Percentiles rank a stretch among this genome's conserved stretches.
Conservation (phyloP, 2,888 invertebrate species). For the Disparrhopalites patrizii region DNA sequence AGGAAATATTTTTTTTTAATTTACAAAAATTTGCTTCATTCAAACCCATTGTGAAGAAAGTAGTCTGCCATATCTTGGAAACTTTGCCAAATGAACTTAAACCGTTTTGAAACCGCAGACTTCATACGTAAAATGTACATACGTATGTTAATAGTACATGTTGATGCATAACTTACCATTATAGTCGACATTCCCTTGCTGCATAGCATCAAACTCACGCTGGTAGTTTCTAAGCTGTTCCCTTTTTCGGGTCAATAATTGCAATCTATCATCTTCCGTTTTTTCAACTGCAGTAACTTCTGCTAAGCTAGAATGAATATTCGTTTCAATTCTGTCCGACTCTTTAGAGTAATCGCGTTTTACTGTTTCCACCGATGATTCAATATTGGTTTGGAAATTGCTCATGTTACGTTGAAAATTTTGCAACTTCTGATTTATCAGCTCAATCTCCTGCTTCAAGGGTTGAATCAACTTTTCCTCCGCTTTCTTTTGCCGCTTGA, state of each 20-base stretch:
- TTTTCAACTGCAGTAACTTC: slow-evolving; percentile 31
- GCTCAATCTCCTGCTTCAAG: slow-evolving; percentile 33
- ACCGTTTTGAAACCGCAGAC: too few relatives aligned
- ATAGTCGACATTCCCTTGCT: too few relatives aligned
- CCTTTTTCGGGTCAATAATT: slow-evolving; percentile 12
- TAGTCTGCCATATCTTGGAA: too few relatives aligned
- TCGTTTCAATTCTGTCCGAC: slow-evolving; percentile 30
- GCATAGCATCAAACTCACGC: slow-evolving; percentile 29
- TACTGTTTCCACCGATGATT: slow-evolving; percentile 6
- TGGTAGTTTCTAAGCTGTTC: slow-evolving; percentile 24
- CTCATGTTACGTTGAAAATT: slow-evolving; percentile 31
- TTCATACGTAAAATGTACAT: too few relatives aligned
- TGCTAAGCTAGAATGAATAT: slow-evolving; percentile 26
- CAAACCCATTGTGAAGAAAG: too few relatives aligned
- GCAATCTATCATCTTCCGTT: slow-evolving; percentile 33
- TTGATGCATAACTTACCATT: too few relatives aligned
- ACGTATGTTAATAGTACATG: too few relatives aligned
- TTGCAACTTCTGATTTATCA: slow-evolving; percentile 28
- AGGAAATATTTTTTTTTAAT: too few relatives aligned
- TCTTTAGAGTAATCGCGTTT: slow-evolving; percentile 34
- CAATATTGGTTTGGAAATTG: slow-evolving; percentile 21
- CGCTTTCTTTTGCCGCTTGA: slow-evolving; percentile 22
- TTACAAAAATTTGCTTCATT: too few relatives aligned
- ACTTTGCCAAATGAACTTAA: too few relatives aligned
- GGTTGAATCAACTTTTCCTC: slow-evolving; percentile 38